Conservation (phyloP, 2,797 vertebrate species). For the Podarcis lilfordi region DNA sequence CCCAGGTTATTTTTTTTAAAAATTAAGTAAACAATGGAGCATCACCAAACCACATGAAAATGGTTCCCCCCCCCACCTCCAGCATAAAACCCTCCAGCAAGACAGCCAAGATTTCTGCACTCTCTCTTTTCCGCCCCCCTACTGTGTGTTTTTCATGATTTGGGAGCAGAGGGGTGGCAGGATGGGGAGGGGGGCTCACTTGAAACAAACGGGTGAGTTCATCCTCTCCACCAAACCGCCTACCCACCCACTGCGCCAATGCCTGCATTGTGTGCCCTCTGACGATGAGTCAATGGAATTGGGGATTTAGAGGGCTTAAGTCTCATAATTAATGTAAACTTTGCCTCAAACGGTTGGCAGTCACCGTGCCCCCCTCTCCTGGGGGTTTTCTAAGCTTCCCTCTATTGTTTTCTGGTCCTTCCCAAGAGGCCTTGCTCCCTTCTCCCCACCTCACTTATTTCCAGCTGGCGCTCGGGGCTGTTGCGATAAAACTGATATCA, state of each 20-base stretch:
- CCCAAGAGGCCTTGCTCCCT: neutral
- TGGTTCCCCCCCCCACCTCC: neutral
- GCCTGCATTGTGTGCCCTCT: neutral
- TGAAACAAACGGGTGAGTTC: neutral
- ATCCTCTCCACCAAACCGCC: neutral
- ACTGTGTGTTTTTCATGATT: neutral
- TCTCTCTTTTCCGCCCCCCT: neutral
- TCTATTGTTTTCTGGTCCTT: neutral
- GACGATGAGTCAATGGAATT: constrained; percentile 5
- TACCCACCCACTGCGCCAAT: constrained; percentile 8
- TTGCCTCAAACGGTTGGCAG: constrained; percentile 19
- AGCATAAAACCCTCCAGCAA: neutral
- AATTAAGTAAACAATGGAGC: too few relatives aligned
- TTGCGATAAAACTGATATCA: neutral
- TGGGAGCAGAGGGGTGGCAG: neutral
- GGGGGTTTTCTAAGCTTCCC: neutral
- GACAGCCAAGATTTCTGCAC: too few relatives aligned
- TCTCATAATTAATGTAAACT: constrained; percentile 34
- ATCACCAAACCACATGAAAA: too few relatives aligned
- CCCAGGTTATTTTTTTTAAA: neutral
- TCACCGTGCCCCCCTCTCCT: neutral
- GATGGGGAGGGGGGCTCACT: neutral
- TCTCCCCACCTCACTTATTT: neutral
- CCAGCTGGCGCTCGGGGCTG: neutral
- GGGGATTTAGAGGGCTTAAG: constrained; percentile 22